Base-by-base conservation (phyloP, 2,888 invertebrate genomes). In the Corythucha ciliata region DNA sequence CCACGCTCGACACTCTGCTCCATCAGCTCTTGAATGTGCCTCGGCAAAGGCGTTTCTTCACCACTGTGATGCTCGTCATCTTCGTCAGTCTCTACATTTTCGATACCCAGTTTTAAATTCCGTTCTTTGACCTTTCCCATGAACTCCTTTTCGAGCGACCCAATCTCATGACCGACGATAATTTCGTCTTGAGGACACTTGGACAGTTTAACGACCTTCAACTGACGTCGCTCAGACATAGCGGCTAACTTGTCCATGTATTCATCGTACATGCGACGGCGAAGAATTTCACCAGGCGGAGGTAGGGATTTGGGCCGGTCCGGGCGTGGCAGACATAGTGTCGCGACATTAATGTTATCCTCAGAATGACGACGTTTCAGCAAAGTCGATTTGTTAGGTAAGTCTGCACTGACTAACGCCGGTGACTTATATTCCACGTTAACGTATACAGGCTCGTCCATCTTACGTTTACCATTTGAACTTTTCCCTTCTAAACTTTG, bases 211-310 rank as follows among this genome's bases (percentile, higher is more conserved):
- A 89, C 81, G 20, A 87, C 77, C 69, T 84, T 86, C 48, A 83
- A 80, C 55, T 83, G 77, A 60, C 82, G 82, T 37, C 89, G 74
- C 63, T 87, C 81, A 61, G 83, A 79, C 10, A 86, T 74, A 65
- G 83, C 82, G 4, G 81, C 78, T 62, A 88, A 80, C 69, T 87
- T 82, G 63, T 74, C 73, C 64, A 86, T 76, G 70, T 87, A 88
- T 67, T 88, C 88, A 60, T 83, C 76, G 68, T 84, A 88, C 87
- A 89, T 88, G 68, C 80, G 79, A 59, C 82, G 80, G 6, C 87
- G 48, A 61, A 83, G 78, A 34, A 77, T 72, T 66, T 87, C 63
- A 6, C 60, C 60, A 7, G 79, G 76, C 8, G 73, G 74, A 33
- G 78, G 64, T 1, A 65, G 50, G 20, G 67, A 70, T 61, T 60